These are phyloP conservation scores for Gouania willdenowi DNA, from an alignment of 2,797 vertebrate genomes.

Conservation along the genomic window DNA sequence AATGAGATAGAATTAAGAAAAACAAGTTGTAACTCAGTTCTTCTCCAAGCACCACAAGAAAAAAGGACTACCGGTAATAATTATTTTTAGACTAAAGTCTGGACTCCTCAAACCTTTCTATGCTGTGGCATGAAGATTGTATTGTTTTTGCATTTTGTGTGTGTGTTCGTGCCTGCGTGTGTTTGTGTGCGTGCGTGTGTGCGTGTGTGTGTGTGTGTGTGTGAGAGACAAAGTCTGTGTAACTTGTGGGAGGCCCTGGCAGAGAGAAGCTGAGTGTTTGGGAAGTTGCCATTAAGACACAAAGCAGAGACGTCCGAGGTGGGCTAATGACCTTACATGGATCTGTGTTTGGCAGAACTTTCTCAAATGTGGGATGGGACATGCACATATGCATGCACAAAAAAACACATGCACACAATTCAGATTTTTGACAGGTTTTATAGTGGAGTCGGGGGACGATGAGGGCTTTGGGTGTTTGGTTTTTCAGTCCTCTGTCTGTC, in stretches of 20 bases:
- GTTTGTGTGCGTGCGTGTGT: conserved; percentile 8
- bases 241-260: conserved; percentile 55
- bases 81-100: conserved; percentile 43
- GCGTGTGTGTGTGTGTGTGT: conserved; percentile 12
- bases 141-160: conserved; percentile 17
- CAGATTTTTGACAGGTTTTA: conserved; percentile 61
- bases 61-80: no score
- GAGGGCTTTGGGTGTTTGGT: conserved; percentile 42
- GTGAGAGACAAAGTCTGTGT: conserved; percentile 34
- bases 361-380: conserved; percentile 47
- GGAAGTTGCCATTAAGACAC: conserved; percentile 71
- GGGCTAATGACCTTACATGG: conserved; percentile 74
- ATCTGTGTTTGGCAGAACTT: conserved; percentile 67
- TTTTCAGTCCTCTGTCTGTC: conserved; percentile 22
- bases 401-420: conserved; percentile 10
- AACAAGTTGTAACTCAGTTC: no score
- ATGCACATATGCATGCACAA: conserved; percentile 6
- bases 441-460: conserved; percentile 43
- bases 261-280: conserved; percentile 66
- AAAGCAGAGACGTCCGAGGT: conserved; percentile 70
- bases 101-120: conserved; percentile 15
- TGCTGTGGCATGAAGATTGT: conserved; percentile 32
- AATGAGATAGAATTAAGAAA: no score
- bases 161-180: background rate
- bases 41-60: background rate